phyloP scores from a whole-genome alignment of 2,113 vertebrate genomes.

The Nettapus auritus region DNA sequence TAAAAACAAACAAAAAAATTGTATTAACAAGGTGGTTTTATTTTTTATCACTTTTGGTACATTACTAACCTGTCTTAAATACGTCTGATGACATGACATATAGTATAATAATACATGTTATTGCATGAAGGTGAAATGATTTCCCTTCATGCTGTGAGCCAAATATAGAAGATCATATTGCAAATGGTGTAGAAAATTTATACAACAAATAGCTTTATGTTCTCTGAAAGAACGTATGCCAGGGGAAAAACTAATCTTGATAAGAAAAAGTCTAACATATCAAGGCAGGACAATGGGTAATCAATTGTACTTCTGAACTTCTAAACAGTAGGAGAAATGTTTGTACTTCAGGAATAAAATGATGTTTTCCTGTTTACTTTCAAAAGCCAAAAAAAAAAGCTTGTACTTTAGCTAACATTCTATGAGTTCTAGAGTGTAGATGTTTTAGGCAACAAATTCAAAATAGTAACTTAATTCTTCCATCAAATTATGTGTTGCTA shows the following conservation, averaged over 20 bases:
- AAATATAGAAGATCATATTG: conserved; percentile 2
- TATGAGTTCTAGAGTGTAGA: background rate
- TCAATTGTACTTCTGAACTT: background rate
- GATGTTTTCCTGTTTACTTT: background rate
- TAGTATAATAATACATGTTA: background rate
- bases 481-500: background rate
- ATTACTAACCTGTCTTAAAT: background rate
- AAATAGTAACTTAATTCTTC: background rate
- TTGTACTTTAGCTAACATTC: background rate
- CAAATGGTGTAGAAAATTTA: background rate
- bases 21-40: background rate
- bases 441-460: background rate
- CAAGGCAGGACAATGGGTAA: background rate
- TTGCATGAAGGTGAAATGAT: conserved; percentile 6
- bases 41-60: background rate
- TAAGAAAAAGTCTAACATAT: background rate
- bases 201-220: background rate
- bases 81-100: background rate
- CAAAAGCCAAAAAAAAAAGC: background rate
- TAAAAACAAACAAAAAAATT: background rate
- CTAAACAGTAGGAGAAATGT: background rate
- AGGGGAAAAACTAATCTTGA: background rate
- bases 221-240: background rate
- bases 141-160: background rate
- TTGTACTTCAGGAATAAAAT: background rate